Conservation (phyloP, 2,888 invertebrate genomes). For the Pycnomerus fuliginosus region DNA sequence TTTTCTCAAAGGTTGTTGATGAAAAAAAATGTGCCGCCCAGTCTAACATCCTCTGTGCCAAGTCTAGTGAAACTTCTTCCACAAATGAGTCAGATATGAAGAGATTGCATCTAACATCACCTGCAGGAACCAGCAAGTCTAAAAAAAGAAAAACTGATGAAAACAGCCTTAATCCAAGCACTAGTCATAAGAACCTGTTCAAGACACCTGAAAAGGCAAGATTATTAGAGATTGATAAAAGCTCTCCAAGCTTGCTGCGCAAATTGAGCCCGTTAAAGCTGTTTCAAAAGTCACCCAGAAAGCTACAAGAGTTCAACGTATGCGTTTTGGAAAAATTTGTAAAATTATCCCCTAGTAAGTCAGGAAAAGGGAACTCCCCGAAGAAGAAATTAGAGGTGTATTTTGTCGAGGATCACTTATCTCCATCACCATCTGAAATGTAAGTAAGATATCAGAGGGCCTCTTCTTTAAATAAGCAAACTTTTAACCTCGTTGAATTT, state of each 20-base stretch:
- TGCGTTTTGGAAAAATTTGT: slow-evolving; percentile 45
- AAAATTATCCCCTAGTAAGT: slow-evolving; percentile 45
- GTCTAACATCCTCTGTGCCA: not conserved
- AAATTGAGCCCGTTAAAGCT: slow-evolving; percentile 37
- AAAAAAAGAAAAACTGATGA: slow-evolving; percentile 9
- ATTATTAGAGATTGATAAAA: not conserved
- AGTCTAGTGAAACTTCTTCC: slow-evolving; percentile 1
- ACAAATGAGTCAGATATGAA: slow-evolving; percentile 1
- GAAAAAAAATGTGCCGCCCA: not conserved
- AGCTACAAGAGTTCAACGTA: slow-evolving; percentile 43
- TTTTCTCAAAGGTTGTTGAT: slow-evolving; percentile 4
- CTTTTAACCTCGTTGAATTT: no score
- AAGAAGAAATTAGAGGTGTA: no score
- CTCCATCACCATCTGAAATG: no score
- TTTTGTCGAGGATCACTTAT: no score
- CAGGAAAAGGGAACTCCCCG: no score
- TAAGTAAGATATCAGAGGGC: no score
- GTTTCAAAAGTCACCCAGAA: slow-evolving; percentile 41
- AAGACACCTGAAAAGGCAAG: slow-evolving; percentile 26
- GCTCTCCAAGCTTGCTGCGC: not conserved
- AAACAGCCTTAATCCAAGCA: not conserved
- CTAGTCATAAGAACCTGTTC: not conserved
- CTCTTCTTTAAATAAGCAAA: no score
- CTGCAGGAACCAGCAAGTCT: no score
- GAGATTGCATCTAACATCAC: not conserved